These are phyloP conservation scores for Protosalanx chinensis DNA, from an alignment of 2,797 vertebrate species.

Conservation along the genomic window DNA sequence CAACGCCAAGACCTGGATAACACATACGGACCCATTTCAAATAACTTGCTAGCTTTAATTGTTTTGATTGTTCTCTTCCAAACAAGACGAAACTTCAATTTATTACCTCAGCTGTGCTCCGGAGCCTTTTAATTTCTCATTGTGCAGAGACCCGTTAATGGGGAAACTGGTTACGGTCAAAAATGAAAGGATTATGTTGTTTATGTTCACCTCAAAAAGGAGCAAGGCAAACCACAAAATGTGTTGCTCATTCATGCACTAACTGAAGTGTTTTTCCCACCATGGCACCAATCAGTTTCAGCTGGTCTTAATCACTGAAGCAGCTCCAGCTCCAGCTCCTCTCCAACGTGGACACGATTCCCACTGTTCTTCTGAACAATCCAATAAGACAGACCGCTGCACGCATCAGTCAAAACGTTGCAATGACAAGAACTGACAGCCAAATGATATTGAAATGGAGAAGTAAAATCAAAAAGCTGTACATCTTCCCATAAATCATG, in stretches of 20 bases:
- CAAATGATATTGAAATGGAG: slow-evolving; percentile 36
- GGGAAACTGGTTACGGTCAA: no score
- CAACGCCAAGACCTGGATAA: background rate
- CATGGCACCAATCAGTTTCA: no score
- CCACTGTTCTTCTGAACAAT: background rate
- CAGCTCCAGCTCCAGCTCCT: no score
- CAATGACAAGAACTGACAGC: slow-evolving; percentile 33
- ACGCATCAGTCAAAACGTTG: slow-evolving; percentile 24
- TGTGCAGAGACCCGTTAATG: no score
- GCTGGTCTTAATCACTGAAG: no score
- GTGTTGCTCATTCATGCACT: background rate
- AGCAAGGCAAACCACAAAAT: no score
- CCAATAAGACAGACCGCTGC: background rate
- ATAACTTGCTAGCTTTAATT: background rate
- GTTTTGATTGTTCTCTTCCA: background rate
- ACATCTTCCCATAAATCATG: slow-evolving; percentile 19
- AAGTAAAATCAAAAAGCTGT: slow-evolving; percentile 11
- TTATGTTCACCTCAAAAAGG: no score
- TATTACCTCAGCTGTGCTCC: background rate
- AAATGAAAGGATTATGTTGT: no score
- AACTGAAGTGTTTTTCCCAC: background rate
- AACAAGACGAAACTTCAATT: background rate
- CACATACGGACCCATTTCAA: background rate
- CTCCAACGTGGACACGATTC: background rate
- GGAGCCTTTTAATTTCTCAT: no score